Evolutionary conservation across 2,888 invertebrate genomes (phyloP), one percentile per base, ranked within the genome.

Genomic region (Lycia hirtaria): DNA sequence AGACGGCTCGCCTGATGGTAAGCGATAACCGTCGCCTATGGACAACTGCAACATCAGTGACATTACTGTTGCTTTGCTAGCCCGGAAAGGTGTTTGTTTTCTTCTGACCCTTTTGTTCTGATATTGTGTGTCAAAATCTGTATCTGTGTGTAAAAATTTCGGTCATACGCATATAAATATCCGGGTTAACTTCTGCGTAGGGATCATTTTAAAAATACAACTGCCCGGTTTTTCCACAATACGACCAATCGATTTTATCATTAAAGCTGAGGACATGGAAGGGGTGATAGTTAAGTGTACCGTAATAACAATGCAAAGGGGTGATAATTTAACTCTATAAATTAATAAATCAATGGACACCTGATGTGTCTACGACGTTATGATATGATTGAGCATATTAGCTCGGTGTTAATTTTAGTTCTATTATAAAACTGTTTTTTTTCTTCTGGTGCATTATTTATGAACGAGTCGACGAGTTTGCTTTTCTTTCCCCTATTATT

Each of bases 271-370:
- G 14, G 26, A 17, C 24, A 51, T 20, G 3, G 20, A 20, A 22
- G 35, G 40, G 30, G 22, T 40, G 15, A 7, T 40, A 19, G 14
- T 6, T 28, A 7, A 1, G 6, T 7, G 2, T 3, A n/a, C 2
- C 3, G 9, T 28, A 28, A 6, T 9, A 14, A 7, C 2, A 7
- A n/a, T n/a, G n/a, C n/a, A 24, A 30, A 10, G 30, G 30, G 30
- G 7, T 30, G 30, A 9, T 30, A 30, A 10, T n/a, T 4, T 30
- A n/a, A 24, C n/a, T 12, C n/a, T 2, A 15, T 5, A 4, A 7
- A 51, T 41, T 41, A 51, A 33, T 41, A 51, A 51, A 33, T 41
- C 33, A 52, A 30, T 37, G 7, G 30, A 12, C 17, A 15, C 20
- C 20, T 20, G 38, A 15, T 19, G 12, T 17, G 7, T 22, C 20